A percentile compares a stretch with the other conserved stretches of the same genome.
phyloP scores from a whole-genome alignment of 2,888 invertebrate genomes.

The Zygogramma bicolorata region DNA sequence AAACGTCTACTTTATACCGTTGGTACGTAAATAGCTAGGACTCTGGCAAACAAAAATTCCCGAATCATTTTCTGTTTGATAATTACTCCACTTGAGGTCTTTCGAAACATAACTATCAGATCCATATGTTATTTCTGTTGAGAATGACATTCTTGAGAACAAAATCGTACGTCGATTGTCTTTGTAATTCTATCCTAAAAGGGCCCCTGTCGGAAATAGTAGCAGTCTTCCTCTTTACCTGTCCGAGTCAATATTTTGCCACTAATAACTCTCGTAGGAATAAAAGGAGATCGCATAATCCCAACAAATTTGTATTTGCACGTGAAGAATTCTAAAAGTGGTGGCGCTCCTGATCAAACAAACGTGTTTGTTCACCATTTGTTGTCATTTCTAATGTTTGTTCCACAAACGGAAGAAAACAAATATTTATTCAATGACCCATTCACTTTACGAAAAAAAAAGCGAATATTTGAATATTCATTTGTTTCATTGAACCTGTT shows the following conservation, averaged over 20 bases:
- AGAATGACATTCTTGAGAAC: not conserved
- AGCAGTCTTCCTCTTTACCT: conserved; percentile 6
- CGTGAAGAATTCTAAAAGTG: conserved; percentile 32
- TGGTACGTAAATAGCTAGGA: too few relatives aligned
- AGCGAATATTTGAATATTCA: not conserved
- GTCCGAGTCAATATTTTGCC: conserved; percentile 8
- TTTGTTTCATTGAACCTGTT: not conserved
- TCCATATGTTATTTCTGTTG: not conserved
- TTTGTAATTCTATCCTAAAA: not conserved
- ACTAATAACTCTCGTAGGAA: conserved; percentile 10
- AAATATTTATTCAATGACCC: conserved; percentile 49
- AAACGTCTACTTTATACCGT: too few relatives aligned
- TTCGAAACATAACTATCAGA: too few relatives aligned
- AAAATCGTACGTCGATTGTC: not conserved
- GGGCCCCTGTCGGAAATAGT: not conserved
- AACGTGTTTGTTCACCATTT: conserved; percentile 54
- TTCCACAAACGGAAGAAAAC: conserved; percentile 44
- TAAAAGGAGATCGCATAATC: conserved; percentile 31
- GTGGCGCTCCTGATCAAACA: conserved; percentile 55
- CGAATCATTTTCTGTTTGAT: too few relatives aligned
- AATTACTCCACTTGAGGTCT: too few relatives aligned
- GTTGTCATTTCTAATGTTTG: conserved; percentile 48
- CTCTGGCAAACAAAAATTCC: too few relatives aligned
- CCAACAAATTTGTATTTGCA: conserved; percentile 35
- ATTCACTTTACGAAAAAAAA: not conserved